Evolutionary conservation across 2,888 invertebrate genomes (phyloP), one percentile per base, ranked within the genome.

Genomic region (Clivina fossor): DNA sequence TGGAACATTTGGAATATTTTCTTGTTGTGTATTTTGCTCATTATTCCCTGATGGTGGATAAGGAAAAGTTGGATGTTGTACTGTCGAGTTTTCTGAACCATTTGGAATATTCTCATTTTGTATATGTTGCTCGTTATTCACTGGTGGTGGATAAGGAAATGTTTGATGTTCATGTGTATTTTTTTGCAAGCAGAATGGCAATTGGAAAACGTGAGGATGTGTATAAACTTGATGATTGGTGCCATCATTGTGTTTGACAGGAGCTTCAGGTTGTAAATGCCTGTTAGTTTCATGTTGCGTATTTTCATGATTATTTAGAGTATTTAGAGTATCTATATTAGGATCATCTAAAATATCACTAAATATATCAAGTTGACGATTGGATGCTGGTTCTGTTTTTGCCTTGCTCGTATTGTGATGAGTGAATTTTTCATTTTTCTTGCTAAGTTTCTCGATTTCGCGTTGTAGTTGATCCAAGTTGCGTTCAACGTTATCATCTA

Each of bases 361-460:
- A 15, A 49, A 37, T n/a, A 49, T 15, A 8, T 37, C 49, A 1
- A 49, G 19, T 18, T 49, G 37, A 35, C 8, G 53, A 53, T 35
- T 11, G 11, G 11, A 11, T 43, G 13, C 13, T 13, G 43, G 13
- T 8, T 18, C n/a, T 8, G 40, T 13, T 11, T 24, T 24, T 43
- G 24, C n/a, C 13, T 43, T 15, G 4, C 33, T 30, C n/a, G 51
- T n/a, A n/a, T n/a, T n/a, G n/a, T n/a, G 41, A 13, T 18, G 28
- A 30, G 4, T 18, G 22, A 32, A 19, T 18, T 22, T 37, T 15
- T n/a, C 30, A 8, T 30, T 22, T 8, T 37, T 51, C n/a, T 41
- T 38, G 33, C 32, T 51, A 13, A 54, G 37, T 18, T 44, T 37
- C 26, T 54, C 47, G 13, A 55, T 55, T 46, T 55, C 40, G 7